Conservation (phyloP, 2,888 invertebrate genomes). For the Patella depressa region DNA sequence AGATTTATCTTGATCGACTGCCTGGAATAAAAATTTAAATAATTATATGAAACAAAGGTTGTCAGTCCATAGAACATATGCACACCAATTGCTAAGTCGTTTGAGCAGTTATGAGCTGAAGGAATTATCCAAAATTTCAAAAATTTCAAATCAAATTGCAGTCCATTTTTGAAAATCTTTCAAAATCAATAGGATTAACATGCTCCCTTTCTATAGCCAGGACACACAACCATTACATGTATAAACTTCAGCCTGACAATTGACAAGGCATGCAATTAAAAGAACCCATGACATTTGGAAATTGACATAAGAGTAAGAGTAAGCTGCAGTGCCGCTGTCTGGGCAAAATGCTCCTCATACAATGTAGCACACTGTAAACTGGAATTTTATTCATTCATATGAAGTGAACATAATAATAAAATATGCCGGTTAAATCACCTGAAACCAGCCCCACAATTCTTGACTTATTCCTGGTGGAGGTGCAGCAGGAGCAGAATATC, state of each 20-base stretch:
- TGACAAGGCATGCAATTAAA: too few species aligned
- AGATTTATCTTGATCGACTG: constrained; percentile 65
- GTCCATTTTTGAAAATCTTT: not conserved
- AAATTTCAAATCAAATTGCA: not conserved
- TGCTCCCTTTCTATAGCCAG: too few species aligned
- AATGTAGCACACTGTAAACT: too few species aligned
- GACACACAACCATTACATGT: too few species aligned
- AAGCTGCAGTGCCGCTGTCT: too few species aligned
- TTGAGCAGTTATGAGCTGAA: not conserved
- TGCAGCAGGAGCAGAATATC: constrained; percentile 41
- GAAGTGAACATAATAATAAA: not conserved
- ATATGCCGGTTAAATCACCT: constrained; percentile 44
- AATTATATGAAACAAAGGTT: not conserved
- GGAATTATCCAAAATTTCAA: not conserved
- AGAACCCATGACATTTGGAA: too few species aligned
- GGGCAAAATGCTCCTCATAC: too few species aligned
- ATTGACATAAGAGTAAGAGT: too few species aligned
- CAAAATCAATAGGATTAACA: too few species aligned
- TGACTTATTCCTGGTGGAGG: constrained; percentile 63
- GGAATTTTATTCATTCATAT: not conserved
- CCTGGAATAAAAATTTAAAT: constrained; percentile 37
- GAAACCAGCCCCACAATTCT: constrained; percentile 70
- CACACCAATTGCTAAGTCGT: too few species aligned
- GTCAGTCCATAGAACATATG: not conserved
- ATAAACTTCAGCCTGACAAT: too few species aligned